Evolutionary conservation across 2,797 vertebrate genomes (phyloP).

Genomic region (Alfaro cultratus): DNA sequence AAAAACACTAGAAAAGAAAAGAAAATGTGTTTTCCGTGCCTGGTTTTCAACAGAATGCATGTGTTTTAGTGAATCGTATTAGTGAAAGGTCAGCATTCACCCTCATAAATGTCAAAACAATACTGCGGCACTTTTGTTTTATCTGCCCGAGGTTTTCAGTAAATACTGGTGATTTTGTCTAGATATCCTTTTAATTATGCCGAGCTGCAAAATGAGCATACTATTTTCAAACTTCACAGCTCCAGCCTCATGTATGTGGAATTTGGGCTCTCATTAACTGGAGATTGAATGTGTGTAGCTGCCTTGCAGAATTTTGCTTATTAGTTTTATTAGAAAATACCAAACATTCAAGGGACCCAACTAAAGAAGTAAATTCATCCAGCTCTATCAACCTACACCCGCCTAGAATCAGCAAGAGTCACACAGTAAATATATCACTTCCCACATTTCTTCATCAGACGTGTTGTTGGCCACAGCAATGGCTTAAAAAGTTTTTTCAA

Average conservation of each 20-base stretch:
- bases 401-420: constrained; percentile 23
- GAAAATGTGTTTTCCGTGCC: constrained; percentile 38
- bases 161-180: background rate
- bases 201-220: background rate
- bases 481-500: constrained; percentile 28
- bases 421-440: constrained; percentile 27
- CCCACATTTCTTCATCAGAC: constrained; percentile 30
- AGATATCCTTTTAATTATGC: background rate
- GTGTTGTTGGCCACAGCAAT: constrained; percentile 37
- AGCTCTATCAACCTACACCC: constrained; percentile 2
- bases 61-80: constrained; percentile 5
- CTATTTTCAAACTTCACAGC: background rate
- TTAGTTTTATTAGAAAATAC: background rate
- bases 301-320: background rate
- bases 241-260: background rate
- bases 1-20: constrained; percentile 36
- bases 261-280: background rate
- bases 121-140: background rate
- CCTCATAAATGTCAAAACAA: background rate
- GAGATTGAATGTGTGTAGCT: background rate
- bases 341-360: background rate
- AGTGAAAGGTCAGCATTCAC: background rate
- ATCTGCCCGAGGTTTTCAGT: background rate
- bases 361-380: constrained; percentile 8
- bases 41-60: constrained; percentile 28